phyloP scores from a whole-genome alignment of 2,888 invertebrate species.

The Byasa hedistus region DNA sequence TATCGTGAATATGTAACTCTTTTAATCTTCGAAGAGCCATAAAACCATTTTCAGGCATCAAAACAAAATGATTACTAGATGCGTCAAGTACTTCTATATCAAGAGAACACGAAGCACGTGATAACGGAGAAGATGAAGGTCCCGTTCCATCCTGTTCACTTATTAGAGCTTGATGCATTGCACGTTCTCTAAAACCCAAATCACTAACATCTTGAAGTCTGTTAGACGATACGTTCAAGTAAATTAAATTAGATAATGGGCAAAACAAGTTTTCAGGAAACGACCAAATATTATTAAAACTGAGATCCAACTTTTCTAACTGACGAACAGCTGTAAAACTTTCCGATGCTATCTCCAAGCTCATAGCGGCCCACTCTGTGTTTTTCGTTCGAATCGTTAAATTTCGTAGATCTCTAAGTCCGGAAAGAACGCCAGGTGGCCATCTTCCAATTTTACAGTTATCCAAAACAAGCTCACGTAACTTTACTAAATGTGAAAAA shows the following conservation, averaged over 20 bases:
- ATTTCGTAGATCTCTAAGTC: slow-evolving; percentile 89
- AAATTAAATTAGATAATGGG: slow-evolving; percentile 87
- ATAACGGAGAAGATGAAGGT: slow-evolving; percentile 62
- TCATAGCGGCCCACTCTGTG: slow-evolving; percentile 90
- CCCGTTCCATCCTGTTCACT: slow-evolving; percentile 79
- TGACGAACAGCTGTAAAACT: slow-evolving; percentile 88
- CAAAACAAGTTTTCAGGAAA: slow-evolving; percentile 93
- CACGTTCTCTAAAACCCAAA: slow-evolving; percentile 89
- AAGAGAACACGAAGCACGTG: slow-evolving; percentile 83
- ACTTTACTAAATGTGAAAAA: slow-evolving; percentile 88
- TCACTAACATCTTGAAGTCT: slow-evolving; percentile 93
- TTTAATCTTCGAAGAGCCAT: slow-evolving; percentile 88
- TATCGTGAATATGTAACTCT: slow-evolving; percentile 90
- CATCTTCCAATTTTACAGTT: slow-evolving; percentile 93
- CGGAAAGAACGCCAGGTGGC: slow-evolving; percentile 88
- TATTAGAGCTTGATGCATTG: slow-evolving; percentile 82
- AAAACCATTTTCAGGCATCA: slow-evolving; percentile 90
- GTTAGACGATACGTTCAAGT: slow-evolving; percentile 92
- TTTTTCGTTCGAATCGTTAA: slow-evolving; percentile 92
- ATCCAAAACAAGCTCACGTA: slow-evolving; percentile 89
- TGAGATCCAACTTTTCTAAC: slow-evolving; percentile 90
- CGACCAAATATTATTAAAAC: slow-evolving; percentile 94
- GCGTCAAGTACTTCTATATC: slow-evolving; percentile 91
- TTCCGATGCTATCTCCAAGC: slow-evolving; percentile 88
- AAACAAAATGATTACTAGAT: slow-evolving; percentile 90